Base-by-base conservation (phyloP, 2,888 invertebrate species). In the Cataglyphis rosenhaueri region DNA sequence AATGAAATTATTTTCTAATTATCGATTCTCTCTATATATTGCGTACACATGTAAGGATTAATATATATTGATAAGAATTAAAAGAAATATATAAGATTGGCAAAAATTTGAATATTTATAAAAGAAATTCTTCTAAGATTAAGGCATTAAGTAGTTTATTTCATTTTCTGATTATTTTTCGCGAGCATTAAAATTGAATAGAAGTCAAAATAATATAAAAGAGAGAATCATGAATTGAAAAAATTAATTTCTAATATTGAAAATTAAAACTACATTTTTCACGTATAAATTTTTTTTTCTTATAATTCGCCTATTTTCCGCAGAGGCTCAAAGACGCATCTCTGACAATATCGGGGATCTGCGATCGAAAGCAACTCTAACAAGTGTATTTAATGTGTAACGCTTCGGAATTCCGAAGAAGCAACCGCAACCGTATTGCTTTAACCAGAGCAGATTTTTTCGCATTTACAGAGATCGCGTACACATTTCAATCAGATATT, bases 401-500 rank as follows among this genome's bases (percentile, higher is more conserved):
- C 5, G 32, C 32, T 32, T 76, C 2, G 29, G 29, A 29, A 21
- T 74, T 62, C 12, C 21, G 32, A 44, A 29, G 10, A 66, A 78
- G 57, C 68, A 59, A 44, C 21, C 57, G 76, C 57, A 32, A 32
- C 52, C 3, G 61, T 74, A 38, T 35, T 59, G 10, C 44, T 61
- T 74, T 62, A 61, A 44, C 9, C 21, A 52, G 52, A 75, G 38
- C 38, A 38, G 15, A 12, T 65, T 18, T 65, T 38, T 29, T 64
- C 25, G 25, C 66, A 38, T 12, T 75, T 65, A 25, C 32, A 55
- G 55, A 65, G 38, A 76, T 61, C 25, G 48, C 70, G 21, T 32
- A 35, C 57, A 76, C 41, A 12, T 57, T 41, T n/a, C 76, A 41
- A 57, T 21, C 76, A 41, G 66, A 78, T 68, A 68, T 44, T 78